A percentile compares a stretch with the other conserved stretches of the same genome.
Conservation (phyloP, 2,888 invertebrate species). For the Apomyelois bistriatella region DNA sequence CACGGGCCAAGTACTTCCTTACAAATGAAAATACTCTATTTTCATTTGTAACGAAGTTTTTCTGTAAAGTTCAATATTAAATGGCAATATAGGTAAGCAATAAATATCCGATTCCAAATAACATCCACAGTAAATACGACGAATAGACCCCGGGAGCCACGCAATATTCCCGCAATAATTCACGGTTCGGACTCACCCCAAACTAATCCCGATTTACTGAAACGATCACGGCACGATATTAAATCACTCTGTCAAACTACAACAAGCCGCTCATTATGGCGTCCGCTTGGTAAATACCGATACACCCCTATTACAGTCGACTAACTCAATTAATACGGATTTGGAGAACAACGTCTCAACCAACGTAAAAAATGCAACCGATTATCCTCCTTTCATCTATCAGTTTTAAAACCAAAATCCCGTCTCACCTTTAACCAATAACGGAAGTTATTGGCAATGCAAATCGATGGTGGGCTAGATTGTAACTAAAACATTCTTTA, state of each 20-base stretch:
- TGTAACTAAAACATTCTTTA: slow-evolving; percentile 49
- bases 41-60: neutral
- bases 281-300: slow-evolving; percentile 54
- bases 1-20: too few species aligned
- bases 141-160: slow-evolving; percentile 31
- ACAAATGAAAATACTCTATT: too few species aligned
- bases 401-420: slow-evolving; percentile 14
- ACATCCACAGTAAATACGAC: slow-evolving; percentile 12
- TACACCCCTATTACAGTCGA: slow-evolving; percentile 51
- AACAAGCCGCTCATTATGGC: slow-evolving; percentile 69
- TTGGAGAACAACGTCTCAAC: slow-evolving; percentile 24
- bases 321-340: slow-evolving; percentile 52
- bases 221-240: slow-evolving; percentile 67
- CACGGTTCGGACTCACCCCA: slow-evolving; percentile 56
- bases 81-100: slow-evolving; percentile 4
- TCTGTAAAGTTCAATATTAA: neutral
- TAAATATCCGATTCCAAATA: slow-evolving; percentile 11
- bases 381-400: slow-evolving; percentile 16
- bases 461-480: slow-evolving; percentile 45
- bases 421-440: slow-evolving; percentile 17
- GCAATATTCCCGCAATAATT: slow-evolving; percentile 60
- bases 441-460: slow-evolving; percentile 40
- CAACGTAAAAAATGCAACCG: slow-evolving; percentile 4
- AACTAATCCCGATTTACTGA: slow-evolving; percentile 71
- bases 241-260: slow-evolving; percentile 75